phyloP scores from a whole-genome alignment of 2,888 invertebrate species.

The Philonicus albiceps region DNA sequence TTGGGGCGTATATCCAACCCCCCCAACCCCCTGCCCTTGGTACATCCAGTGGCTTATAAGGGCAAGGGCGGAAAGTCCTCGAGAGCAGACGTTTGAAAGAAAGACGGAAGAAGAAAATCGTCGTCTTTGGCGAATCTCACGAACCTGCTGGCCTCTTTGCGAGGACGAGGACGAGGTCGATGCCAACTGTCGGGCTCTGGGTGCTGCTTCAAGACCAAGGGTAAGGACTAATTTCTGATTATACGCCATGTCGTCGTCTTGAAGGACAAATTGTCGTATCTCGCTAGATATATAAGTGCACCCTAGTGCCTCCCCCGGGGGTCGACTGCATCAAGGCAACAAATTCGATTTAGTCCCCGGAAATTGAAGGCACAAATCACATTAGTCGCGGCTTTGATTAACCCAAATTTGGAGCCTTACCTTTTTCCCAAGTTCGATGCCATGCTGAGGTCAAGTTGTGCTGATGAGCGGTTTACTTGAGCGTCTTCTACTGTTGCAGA shows the following conservation, averaged over 20 bases:
- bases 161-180: not conserved
- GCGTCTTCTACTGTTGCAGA: not conserved
- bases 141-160: not conserved
- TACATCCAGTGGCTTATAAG: not conserved
- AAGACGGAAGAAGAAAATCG: constrained; percentile 1
- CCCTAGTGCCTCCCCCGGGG: not conserved
- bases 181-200: not conserved
- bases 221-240: constrained; percentile 34
- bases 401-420: constrained; percentile 36
- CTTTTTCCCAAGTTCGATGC: constrained; percentile 38
- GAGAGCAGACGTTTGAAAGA: constrained; percentile 15
- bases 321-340: constrained; percentile 1
- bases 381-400: constrained; percentile 41
- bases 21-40: not conserved
- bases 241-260: not conserved
- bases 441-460: constrained; percentile 9
- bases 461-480: not conserved
- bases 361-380: constrained; percentile 41
- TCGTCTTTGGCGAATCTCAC: not conserved
- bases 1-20: not conserved
- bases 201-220: not conserved
- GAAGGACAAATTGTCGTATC: constrained; percentile 23
- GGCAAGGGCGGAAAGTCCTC: not conserved
- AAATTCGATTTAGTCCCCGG: constrained; percentile 37
- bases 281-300: not conserved